Percentiles rank a stretch among this genome's conserved stretches.
Conservation (phyloP, 2,888 invertebrate genomes). For the Eumerus sabulonum region DNA sequence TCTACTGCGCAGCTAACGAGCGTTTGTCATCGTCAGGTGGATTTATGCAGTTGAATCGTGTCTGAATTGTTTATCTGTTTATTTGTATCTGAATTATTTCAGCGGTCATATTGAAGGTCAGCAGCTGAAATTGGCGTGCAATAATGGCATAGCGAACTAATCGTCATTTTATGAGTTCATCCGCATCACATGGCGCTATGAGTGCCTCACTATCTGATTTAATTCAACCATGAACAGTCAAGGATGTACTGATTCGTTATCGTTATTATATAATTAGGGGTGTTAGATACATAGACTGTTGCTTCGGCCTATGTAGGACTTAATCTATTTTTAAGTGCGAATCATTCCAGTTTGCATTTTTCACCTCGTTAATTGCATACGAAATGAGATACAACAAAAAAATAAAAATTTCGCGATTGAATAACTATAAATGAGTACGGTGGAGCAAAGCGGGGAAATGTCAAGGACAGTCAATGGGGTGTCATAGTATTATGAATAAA, state of each 20-base stretch:
- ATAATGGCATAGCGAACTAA: conserved; percentile 24
- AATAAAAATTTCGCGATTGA: neutral
- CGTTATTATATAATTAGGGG: conserved; percentile 14
- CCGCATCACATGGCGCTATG: conserved; percentile 15
- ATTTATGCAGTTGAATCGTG: conserved; percentile 42
- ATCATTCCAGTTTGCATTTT: neutral
- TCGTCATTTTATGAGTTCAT: conserved; percentile 46
- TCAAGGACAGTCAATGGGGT: conserved; percentile 9
- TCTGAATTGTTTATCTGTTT: conserved; percentile 8
- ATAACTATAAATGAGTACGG: no score
- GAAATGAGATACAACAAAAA: conserved; percentile 1
- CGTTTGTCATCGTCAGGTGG: conserved; percentile 37
- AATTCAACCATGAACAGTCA: conserved; percentile 6
- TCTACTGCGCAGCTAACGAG: conserved; percentile 10
- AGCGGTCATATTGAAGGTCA: conserved; percentile 52
- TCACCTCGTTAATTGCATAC: conserved; percentile 6
- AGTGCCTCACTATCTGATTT: neutral
- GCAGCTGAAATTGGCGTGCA: conserved; percentile 56
- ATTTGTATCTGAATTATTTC: conserved; percentile 30
- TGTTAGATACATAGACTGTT: neutral
- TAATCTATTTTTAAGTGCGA: conserved; percentile 21
- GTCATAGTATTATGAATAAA: conserved; percentile 42
- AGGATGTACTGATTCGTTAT: conserved; percentile 13
- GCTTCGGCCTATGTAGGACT: conserved; percentile 23
- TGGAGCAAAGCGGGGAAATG: no score